These are phyloP conservation scores for Papio anubis DNA, from an alignment of 2,113 vertebrate species.

Conservation along the genomic window DNA sequence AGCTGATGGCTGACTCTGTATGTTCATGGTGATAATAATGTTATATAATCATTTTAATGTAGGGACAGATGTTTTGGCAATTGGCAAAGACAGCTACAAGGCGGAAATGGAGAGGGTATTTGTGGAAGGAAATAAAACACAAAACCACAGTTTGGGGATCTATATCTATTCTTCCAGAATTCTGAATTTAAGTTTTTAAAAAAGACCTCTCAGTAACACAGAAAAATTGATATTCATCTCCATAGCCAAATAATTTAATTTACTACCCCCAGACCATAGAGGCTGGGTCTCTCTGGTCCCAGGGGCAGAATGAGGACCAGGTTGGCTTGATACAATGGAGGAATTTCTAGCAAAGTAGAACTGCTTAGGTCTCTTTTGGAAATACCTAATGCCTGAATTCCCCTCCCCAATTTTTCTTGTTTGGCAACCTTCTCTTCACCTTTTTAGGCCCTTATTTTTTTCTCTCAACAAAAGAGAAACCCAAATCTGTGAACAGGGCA, in stretches of 20 bases:
- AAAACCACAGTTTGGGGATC: not conserved
- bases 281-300: not conserved
- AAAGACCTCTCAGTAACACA: not conserved
- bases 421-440: not conserved
- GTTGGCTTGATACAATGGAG: not conserved
- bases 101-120: not conserved
- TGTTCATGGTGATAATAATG: not conserved
- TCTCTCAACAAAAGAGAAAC: not conserved
- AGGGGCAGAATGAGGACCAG: not conserved
- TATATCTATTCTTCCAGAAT: not conserved
- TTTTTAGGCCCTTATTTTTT: not conserved
- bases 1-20: not conserved
- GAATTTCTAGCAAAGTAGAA: not conserved
- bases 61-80: not conserved
- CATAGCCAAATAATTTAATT: not conserved
- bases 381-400: not conserved
- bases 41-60: not conserved
- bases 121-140: not conserved
- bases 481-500: not conserved
- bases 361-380: not conserved
- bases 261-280: not conserved
- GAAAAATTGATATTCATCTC: not conserved
- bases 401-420: not conserved
- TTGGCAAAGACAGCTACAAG: not conserved
- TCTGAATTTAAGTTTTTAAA: not conserved